Evolutionary conservation across 2,797 vertebrate species (phyloP), one percentile per base, ranked within the genome.

Genomic region (Poeciliopsis gracilis): DNA sequence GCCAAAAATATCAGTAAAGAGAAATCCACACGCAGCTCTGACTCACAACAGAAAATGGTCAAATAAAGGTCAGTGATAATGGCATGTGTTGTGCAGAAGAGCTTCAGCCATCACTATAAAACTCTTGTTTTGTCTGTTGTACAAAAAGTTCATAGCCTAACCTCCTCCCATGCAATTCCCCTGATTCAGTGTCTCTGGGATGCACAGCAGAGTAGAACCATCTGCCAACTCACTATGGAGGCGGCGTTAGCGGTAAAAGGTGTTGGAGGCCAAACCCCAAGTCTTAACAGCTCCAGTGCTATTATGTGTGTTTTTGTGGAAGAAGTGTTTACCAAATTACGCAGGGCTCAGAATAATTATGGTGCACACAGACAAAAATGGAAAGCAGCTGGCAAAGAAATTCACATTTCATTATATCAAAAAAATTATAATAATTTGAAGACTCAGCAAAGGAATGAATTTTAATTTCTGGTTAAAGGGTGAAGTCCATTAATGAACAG

Each of bases 251-350:
- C 80, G 89, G 90, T 80, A 66, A 85, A 87, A 88, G 81, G 87
- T 87, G 90, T 88, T 59, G 4, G 79, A 81, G 81, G 90, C 91
- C 90, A 93, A 93, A 90, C 86, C 91, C 81, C 84, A 51, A 2
- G 13, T 81, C 81, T 87, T 84, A 83, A 86, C 72, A 84, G 77
- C 73, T 81, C 72, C 67, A 83, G 30, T 20, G 0, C 74, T 80
- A 84, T 91, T 91, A 88, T 87, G 76, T 90, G 84, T 83, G 78
- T 83, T 90, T 86, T 85, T 93, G 73, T 90, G 86, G 76, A 89
- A 81, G 76, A 73, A 49, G 79, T 89, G 85, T 91, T 94, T 90
- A 91, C 90, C 81, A 91, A 93, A 92, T 90, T 89, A 90, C 28
- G 83, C 88, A 83, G 84, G 77, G 85, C 85, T 87, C 76, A 80